Evolutionary conservation across 2,888 invertebrate species (phyloP).

Genomic region (Diaphora mendica): DNA sequence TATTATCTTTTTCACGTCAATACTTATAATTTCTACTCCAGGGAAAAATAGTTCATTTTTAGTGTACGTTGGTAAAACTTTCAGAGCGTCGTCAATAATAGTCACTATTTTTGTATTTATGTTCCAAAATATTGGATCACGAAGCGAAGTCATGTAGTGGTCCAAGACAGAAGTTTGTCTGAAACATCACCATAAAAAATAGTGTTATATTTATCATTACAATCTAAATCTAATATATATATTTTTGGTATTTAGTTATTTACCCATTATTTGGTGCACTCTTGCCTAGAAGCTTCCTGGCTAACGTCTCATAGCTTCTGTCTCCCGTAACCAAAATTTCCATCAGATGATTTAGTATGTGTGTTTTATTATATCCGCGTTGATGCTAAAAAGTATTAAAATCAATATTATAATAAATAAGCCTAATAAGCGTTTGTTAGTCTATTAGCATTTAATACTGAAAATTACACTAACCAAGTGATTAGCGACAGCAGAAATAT

Average conservation of each 20-base stretch:
- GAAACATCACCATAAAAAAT: conserved; percentile 52
- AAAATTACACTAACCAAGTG: conserved; percentile 68
- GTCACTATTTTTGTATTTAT: conserved; percentile 88
- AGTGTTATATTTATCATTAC: neutral
- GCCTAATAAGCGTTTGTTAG: neutral
- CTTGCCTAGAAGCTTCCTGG: conserved; percentile 63
- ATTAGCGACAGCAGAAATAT: conserved; percentile 61
- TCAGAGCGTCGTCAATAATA: conserved; percentile 86
- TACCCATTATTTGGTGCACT: conserved; percentile 64
- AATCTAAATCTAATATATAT: neutral
- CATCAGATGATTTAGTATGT: conserved; percentile 77
- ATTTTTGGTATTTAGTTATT: conserved; percentile 29
- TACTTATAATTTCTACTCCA: conserved; percentile 87
- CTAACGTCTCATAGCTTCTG: conserved; percentile 73
- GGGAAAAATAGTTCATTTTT: conserved; percentile 87
- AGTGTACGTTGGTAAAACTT: conserved; percentile 85
- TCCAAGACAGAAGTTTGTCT: conserved; percentile 71
- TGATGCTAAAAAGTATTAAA: conserved; percentile 65
- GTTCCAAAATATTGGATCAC: conserved; percentile 91
- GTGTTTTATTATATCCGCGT: conserved; percentile 72
- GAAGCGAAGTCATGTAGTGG: conserved; percentile 87
- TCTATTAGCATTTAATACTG: neutral
- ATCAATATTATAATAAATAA: neutral
- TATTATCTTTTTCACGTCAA: conserved; percentile 88
- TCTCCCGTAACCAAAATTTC: conserved; percentile 73